Evolutionary conservation across 30 jellyfish, hydroid and myxozoan species (phyloP), one percentile per base, ranked within the genome.

Genomic region (Nemopilema nomurai): DNA sequence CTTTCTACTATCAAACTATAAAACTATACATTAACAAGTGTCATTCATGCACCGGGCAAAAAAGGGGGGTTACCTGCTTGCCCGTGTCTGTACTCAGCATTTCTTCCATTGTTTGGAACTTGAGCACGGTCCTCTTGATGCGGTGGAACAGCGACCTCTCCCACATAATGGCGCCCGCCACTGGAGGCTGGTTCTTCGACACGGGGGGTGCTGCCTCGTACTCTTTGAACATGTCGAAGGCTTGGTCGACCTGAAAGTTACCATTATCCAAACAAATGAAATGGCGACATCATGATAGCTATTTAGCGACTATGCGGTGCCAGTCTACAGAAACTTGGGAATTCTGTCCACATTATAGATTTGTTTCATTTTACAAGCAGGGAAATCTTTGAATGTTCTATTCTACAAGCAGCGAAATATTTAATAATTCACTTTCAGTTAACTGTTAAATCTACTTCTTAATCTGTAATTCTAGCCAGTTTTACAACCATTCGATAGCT

Each of bases 111-210:
- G 92, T 93, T 69, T 93, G 98, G 51, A 93, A 93, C 91, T 93
- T 93, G 75, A 93, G 33, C 18, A 89, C 89, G n/a, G 98, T 88
- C 31, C 91, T 71, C 62, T 93, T 93, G 57, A 93, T 93, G 1
- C 97, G 90, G 51, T 83, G 91, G 68, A 93, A 93, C 64, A 93
- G 68, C 0, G 97, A 93, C 32, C 98, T 71, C 77, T 93, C 98
- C 98, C 98, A 93, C 85, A 88, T 79, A 30, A 93, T 89, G 21
- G 98, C 96, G 17, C 98, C 98, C 22, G 98, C 98, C 1, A 88
- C 92, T 22, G 97, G 98, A 0, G 98, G 98, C 31, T 93, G 97
- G 83, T 89, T 89, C 65, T 93, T 93, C 28, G 89, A 62, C 22
- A 93, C 30, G 16, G 98, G 98, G 7, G 98, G 98, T 29, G 83